Conservation (phyloP, 2,888 invertebrate species). For the Pachydiplax longipennis region DNA sequence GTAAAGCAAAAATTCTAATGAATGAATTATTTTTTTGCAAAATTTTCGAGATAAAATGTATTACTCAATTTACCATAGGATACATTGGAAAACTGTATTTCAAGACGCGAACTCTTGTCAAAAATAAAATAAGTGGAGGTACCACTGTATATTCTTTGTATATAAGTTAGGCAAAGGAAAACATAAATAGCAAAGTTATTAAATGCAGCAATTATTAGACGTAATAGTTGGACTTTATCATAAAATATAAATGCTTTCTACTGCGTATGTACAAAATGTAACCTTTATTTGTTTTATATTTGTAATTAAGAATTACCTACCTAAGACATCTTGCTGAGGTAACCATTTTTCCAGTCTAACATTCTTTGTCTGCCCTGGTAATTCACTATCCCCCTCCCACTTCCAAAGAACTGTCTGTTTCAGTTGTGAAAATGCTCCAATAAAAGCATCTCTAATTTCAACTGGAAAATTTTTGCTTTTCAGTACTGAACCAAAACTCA, state of each 20-base stretch:
- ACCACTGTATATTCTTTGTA: too few species aligned
- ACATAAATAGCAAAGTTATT: too few species aligned
- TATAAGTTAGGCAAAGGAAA: too few species aligned
- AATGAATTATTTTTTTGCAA: too few species aligned
- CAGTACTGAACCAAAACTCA: slow-evolving; percentile 54
- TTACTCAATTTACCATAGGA: too few species aligned
- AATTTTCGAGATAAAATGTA: too few species aligned
- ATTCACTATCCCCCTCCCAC: slow-evolving; percentile 52
- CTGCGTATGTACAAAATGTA: background rate
- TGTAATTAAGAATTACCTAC: background rate
- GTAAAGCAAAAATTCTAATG: too few species aligned
- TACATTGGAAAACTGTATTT: too few species aligned
- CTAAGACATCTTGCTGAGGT: slow-evolving; percentile 55
- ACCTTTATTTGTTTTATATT: background rate
- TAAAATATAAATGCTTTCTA: background rate
- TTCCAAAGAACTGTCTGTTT: slow-evolving; percentile 55
- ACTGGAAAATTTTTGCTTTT: slow-evolving; percentile 51
- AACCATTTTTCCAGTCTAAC: slow-evolving; percentile 54
- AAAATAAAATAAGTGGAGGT: too few species aligned
- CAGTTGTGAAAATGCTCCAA: slow-evolving; percentile 53
- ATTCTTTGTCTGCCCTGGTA: slow-evolving; percentile 53
- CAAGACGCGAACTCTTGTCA: too few species aligned
- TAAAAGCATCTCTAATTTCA: slow-evolving; percentile 50
- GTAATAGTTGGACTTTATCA: too few species aligned
- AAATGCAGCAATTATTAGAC: too few species aligned